These are phyloP conservation scores for Enteromius viviparus DNA, from an alignment of 2,797 vertebrate species.

Conservation along the genomic window DNA sequence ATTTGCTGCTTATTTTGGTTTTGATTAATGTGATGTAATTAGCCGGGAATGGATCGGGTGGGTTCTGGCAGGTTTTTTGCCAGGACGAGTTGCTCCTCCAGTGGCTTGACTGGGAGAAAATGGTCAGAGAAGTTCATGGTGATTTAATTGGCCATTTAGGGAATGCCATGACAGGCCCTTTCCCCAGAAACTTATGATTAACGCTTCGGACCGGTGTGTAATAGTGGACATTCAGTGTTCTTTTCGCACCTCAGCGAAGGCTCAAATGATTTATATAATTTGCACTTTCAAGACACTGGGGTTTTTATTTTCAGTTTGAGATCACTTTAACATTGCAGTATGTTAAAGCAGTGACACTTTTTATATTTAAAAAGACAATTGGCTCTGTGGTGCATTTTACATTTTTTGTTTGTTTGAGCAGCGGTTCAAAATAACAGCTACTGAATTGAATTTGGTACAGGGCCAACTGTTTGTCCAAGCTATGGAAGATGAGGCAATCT, in stretches of 20 bases:
- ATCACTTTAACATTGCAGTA: background rate
- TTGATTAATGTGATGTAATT: slow-evolving; percentile 55
- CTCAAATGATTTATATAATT: slow-evolving; percentile 7
- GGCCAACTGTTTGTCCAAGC: background rate
- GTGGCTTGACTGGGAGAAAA: slow-evolving; percentile 22
- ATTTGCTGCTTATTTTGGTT: slow-evolving; percentile 52
- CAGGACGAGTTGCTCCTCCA: background rate
- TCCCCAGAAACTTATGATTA: slow-evolving; percentile 41
- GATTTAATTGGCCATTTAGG: slow-evolving; percentile 48
- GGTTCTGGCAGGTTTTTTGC: slow-evolving; percentile 42
- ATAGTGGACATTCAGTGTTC: slow-evolving; percentile 22
- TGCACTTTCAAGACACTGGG: slow-evolving; percentile 7
- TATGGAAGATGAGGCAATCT: no score
- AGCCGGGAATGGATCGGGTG: slow-evolving; percentile 29
- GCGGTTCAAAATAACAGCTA: background rate
- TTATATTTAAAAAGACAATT: background rate
- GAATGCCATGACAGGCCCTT: slow-evolving; percentile 32
- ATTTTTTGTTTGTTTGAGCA: background rate
- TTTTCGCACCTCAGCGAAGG: background rate
- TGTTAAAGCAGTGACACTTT: background rate
- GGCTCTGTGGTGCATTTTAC: background rate
- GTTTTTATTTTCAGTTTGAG: background rate
- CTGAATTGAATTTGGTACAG: background rate
- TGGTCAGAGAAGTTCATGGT: slow-evolving; percentile 21
- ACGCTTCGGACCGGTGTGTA: background rate